Conservation (phyloP, 92 coral and sea anemone genomes). For the Zoanthus gigantus region DNA sequence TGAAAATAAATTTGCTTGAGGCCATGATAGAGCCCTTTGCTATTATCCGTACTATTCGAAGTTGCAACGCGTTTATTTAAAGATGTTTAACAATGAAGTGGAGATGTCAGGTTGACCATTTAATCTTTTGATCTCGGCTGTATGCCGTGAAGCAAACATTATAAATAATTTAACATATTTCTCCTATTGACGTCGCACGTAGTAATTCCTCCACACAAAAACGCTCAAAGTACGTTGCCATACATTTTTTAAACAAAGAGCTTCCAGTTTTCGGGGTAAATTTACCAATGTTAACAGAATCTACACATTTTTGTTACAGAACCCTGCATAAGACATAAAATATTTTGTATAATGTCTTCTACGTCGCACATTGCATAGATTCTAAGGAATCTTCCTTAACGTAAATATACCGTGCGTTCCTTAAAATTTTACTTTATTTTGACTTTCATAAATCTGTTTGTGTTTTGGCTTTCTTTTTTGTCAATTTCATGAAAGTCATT, state of each 20-base stretch:
- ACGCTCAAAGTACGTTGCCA: not conserved
- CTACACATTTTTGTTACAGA: not conserved
- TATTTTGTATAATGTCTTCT: too few relatives aligned
- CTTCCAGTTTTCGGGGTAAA: not conserved
- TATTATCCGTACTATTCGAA: slow-evolving; percentile 2
- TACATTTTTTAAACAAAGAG: not conserved
- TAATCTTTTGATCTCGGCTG: slow-evolving; percentile 37
- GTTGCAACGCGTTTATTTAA: slow-evolving; percentile 12
- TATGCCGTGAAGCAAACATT: not conserved
- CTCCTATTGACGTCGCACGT: not conserved
- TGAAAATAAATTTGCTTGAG: not conserved
- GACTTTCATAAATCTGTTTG: not conserved
- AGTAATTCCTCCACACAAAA: slow-evolving; percentile 28
- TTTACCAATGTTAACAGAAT: not conserved
- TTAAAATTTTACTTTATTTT: not conserved
- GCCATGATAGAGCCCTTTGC: slow-evolving; percentile 13
- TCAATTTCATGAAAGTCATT: not conserved
- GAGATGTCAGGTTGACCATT: slow-evolving; percentile 26
- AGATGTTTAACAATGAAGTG: slow-evolving; percentile 20
- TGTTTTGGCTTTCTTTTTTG: not conserved
- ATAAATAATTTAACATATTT: slow-evolving; percentile 1
- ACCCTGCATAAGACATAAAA: not conserved
- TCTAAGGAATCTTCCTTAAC: not conserved
- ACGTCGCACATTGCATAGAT: not conserved
- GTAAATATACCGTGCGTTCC: not conserved